Conservation (phyloP, 2,113 vertebrate species). For the Daboia siamensis region DNA sequence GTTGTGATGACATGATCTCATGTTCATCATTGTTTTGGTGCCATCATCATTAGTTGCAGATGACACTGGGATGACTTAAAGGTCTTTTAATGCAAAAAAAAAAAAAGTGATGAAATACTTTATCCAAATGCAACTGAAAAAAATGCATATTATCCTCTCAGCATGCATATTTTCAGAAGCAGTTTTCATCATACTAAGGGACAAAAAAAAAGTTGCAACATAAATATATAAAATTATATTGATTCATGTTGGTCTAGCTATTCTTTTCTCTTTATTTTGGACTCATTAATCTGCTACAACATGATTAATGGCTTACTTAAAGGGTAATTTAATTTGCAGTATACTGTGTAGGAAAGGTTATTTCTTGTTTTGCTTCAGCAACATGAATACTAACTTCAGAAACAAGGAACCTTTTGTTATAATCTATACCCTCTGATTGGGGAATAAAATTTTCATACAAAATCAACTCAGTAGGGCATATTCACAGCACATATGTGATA, state of each 20-base stretch:
- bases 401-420: constrained; percentile 48
- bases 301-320: constrained; percentile 60
- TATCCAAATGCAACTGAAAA: neutral
- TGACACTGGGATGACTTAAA: neutral
- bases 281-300: constrained; percentile 52
- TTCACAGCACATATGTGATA: neutral
- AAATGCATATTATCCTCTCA: neutral
- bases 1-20: neutral
- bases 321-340: constrained; percentile 62
- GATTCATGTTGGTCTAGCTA: constrained; percentile 12
- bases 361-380: constrained; percentile 46
- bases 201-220: neutral
- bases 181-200: neutral
- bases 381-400: constrained; percentile 49
- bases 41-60: neutral
- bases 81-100: neutral
- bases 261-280: constrained; percentile 43
- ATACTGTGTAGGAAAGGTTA: constrained; percentile 54
- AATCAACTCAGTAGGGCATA: neutral
- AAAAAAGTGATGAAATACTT: neutral
- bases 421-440: neutral
- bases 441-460: neutral
- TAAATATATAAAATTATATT: neutral
- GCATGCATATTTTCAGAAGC: neutral
- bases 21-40: neutral